Evolutionary conservation across 2,113 vertebrate genomes (phyloP).

Genomic region (Todiramphus chloris): DNA sequence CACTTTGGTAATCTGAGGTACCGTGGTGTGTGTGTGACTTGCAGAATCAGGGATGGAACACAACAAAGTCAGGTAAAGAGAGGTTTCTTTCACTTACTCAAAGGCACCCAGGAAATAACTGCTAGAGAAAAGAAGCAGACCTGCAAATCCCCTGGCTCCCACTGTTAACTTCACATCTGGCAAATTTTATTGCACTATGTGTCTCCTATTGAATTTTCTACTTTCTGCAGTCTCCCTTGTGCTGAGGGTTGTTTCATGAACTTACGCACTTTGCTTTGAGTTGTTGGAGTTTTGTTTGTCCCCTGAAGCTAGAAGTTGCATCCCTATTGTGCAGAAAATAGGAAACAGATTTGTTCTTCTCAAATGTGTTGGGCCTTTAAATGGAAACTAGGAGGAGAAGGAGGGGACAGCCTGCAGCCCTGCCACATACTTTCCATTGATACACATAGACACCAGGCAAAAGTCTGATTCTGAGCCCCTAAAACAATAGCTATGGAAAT

Average conservation of each 20-base stretch:
- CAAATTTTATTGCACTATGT: background rate
- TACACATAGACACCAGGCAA: background rate
- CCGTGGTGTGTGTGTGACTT: background rate
- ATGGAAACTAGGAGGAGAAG: constrained; percentile 14
- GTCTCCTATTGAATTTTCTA: background rate
- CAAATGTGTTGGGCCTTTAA: constrained; percentile 1
- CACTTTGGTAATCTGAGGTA: background rate
- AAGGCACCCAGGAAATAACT: background rate
- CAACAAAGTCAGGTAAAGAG: background rate
- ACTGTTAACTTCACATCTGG: background rate
- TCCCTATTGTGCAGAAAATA: constrained; percentile 57
- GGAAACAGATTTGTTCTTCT: constrained; percentile 31
- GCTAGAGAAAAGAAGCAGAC: background rate
- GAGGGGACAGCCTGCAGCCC: constrained; percentile 7
- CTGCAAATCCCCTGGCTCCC: background rate
- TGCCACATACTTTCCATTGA: constrained; percentile 36
- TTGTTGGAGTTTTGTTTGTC: background rate
- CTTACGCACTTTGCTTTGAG: background rate
- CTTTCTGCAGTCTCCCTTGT: background rate
- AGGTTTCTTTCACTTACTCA: background rate
- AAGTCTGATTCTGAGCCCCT: background rate
- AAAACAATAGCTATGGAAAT: constrained; percentile 28
- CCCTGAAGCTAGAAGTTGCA: constrained; percentile 16
- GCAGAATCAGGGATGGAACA: background rate
- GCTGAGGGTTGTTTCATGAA: background rate